Percentiles rank a stretch among this genome's conserved stretches.
phyloP scores from a whole-genome alignment of 1,140 invertebrate species.

The Lysiphlebus fabarum region DNA sequence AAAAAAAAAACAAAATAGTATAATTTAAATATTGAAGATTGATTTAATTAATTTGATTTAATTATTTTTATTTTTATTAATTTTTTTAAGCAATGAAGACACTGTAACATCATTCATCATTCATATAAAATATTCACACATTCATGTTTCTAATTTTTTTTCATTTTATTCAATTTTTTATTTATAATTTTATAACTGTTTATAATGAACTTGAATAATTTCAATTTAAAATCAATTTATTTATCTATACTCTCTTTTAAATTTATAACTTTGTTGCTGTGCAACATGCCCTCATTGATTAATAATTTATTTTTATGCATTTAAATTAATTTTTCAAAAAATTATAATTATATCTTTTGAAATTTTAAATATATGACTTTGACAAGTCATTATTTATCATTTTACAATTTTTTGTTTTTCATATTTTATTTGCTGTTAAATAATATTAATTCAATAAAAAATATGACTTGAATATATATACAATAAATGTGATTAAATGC shows the following conservation, averaged over 20 bases:
- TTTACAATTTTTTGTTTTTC: neutral
- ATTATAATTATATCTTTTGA: neutral
- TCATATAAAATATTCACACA: too few species aligned
- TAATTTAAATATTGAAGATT: too few species aligned
- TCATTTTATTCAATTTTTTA: neutral
- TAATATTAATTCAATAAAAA: slow-evolving; percentile 3
- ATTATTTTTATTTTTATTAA: too few species aligned
- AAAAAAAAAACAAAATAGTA: too few species aligned
- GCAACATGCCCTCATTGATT: slow-evolving; percentile 23
- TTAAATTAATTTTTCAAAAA: neutral
- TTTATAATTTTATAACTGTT: neutral
- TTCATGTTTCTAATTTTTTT: neutral
- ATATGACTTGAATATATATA: slow-evolving; percentile 8
- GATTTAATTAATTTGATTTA: too few species aligned
- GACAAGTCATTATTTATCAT: slow-evolving; percentile 4
- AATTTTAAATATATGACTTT: neutral
- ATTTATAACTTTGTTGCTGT: slow-evolving; percentile 22
- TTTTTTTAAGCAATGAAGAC: too few species aligned
- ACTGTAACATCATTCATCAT: too few species aligned
- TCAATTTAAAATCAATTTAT: neutral
- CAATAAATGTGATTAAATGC: too few species aligned
- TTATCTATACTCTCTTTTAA: slow-evolving; percentile 19
- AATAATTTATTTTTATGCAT: neutral
- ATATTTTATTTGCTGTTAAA: slow-evolving; percentile 4
- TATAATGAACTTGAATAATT: neutral